Base-by-base conservation (phyloP, 2,113 vertebrate genomes). In the Podilymbus podiceps region DNA sequence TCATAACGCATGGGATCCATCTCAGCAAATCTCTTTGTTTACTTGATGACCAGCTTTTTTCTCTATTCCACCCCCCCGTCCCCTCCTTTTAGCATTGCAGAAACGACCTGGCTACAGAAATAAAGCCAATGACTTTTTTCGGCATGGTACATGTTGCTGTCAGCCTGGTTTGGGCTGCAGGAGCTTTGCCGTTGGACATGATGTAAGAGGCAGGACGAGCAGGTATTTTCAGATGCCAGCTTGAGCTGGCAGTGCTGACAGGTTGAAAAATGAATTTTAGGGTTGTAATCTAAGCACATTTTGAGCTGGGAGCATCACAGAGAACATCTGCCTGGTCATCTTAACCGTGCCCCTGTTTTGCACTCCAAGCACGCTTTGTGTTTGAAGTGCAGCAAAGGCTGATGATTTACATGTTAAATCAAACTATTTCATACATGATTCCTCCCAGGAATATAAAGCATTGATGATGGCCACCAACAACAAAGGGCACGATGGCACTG, bases 241-340 rank as follows among this genome's bases (percentile, higher is more conserved):
- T 63, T 92, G 73, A 90, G 82, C 38, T 56, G 59, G 75, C 82
- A 53, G 79, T 8, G 84, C 87, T 71, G 87, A 64, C 81, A 77
- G 71, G 84, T 85, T 74, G 79, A 96, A 87, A 95, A 97, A 88
- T 87, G 52, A 76, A 67, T 88, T 77, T 94, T 49, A 56, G 72
- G 53, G 50, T 63, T 84, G 87, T 92, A 88, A 90, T 35, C 73
- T 82, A 82, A 95, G 90, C 88, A 68, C 60, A 49, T 88, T 89
- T 88, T 35, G 69, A 93, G 62, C 73, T 85, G 87, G 93, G 81
- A 95, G 71, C 81, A 73, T 94, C 90, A 47, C 60, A 67, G 76
- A 89, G 71, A 88, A 89, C 89, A 88, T 89, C 93, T 94, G 90
- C 89, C 63, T 53, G 75, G 89, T 96, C 92, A 63, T 85, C 95